These are phyloP conservation scores for Trachops cirrhosus DNA, from an alignment of 2,797 vertebrate species.

Conservation along the genomic window DNA sequence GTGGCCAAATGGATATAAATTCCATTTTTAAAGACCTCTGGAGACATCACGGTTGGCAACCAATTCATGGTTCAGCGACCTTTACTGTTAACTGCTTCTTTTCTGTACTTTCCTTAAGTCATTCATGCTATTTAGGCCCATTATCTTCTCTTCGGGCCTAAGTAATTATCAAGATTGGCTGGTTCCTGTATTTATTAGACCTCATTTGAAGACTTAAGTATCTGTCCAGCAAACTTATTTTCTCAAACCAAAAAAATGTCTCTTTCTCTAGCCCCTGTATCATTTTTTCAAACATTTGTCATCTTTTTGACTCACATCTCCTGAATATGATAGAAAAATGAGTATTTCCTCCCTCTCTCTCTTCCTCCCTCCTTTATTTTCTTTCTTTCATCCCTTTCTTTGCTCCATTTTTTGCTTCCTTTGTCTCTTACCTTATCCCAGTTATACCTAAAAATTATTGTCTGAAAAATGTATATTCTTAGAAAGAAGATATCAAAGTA, in stretches of 20 bases:
- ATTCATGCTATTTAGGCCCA: not conserved
- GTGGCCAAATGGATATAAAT: slow-evolving; percentile 55
- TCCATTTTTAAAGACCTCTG: slow-evolving; percentile 52
- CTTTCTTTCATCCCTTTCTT: not conserved
- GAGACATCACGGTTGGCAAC: slow-evolving; percentile 57
- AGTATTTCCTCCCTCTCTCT: not conserved
- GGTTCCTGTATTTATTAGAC: not conserved
- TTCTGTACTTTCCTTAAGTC: slow-evolving; percentile 13
- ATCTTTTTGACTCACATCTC: not conserved
- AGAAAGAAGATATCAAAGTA: not conserved
- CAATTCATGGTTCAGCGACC: slow-evolving; percentile 40
- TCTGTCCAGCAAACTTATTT: slow-evolving; percentile 11
- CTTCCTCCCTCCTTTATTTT: not conserved
- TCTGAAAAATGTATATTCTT: not conserved
- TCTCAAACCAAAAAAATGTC: not conserved
- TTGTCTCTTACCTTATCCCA: not conserved
- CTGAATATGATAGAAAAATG: not conserved
- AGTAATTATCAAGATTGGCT: slow-evolving; percentile 8
- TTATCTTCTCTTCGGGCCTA: slow-evolving; percentile 23
- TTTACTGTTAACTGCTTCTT: slow-evolving; percentile 55
- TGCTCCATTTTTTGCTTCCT: not conserved
- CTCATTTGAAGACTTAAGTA: not conserved
- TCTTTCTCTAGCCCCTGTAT: not conserved
- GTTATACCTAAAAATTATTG: not conserved
- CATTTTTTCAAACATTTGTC: not conserved